These are phyloP conservation scores for Muscicapa adusta DNA, from an alignment of 2,113 vertebrate species.

Conservation along the genomic window DNA sequence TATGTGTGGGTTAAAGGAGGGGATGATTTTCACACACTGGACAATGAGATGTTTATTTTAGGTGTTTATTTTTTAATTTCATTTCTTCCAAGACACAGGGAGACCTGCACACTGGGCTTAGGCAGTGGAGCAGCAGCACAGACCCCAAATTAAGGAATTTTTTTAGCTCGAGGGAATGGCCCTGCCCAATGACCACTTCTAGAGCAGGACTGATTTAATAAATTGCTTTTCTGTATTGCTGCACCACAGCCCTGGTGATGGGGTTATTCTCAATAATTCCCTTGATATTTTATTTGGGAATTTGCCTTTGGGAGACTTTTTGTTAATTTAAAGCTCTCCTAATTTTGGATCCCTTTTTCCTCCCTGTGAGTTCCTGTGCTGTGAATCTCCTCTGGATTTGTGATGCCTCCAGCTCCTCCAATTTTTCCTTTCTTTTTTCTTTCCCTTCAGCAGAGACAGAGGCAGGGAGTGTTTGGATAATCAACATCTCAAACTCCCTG, in stretches of 20 bases:
- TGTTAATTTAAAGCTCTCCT: not conserved
- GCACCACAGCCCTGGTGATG: not conserved
- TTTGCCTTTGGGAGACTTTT: not conserved
- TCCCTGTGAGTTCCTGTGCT: not conserved
- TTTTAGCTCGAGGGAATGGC: rapidly evolving
- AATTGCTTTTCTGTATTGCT: not conserved
- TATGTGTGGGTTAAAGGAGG: not conserved
- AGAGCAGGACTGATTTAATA: not conserved
- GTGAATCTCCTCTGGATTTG: not conserved
- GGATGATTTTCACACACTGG: not conserved
- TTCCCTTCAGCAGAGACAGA: not conserved
- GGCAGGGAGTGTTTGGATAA: not conserved
- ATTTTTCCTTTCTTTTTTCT: not conserved
- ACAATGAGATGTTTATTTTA: not conserved
- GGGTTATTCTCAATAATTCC: not conserved
- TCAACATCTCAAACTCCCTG: not conserved
- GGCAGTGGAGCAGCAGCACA: not conserved
- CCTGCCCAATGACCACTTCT: not conserved
- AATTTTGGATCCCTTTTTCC: not conserved
- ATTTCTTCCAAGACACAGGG: not conserved
- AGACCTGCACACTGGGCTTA: not conserved
- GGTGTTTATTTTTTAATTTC: not conserved
- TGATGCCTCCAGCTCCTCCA: not conserved
- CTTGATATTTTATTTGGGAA: not conserved
- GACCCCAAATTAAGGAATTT: not conserved